phyloP scores from a whole-genome alignment of 2,797 vertebrate species.

The Novumbra hubbsi region DNA sequence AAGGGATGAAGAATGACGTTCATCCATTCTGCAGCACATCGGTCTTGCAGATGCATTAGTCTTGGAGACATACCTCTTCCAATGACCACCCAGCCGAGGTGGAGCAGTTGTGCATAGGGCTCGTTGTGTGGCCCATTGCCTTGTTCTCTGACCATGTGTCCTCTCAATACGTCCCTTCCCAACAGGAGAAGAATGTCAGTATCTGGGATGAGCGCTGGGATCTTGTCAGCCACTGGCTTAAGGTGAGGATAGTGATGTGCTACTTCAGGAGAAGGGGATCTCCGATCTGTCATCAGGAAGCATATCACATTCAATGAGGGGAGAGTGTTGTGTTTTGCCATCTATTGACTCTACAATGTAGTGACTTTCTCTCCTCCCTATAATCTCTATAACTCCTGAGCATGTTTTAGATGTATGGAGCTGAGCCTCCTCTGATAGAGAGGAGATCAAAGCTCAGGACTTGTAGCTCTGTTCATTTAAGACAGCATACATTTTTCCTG shows the following conservation, averaged over 20 bases:
- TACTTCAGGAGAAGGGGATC: conserved; percentile 7
- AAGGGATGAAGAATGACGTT: conserved; percentile 6
- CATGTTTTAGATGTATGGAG: conserved; percentile 16
- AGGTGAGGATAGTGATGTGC: conserved; percentile 3
- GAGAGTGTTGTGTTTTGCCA: not conserved
- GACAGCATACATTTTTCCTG: conserved; percentile 19
- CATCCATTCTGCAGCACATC: not conserved
- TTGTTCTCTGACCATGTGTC: conserved; percentile 3
- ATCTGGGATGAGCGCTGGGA: conserved; percentile 6
- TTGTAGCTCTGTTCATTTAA: conserved; percentile 36
- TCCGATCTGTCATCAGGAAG: conserved; percentile 17
- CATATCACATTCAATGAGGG: conserved; percentile 22
- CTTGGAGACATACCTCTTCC: conserved; percentile 30
- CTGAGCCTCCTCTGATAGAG: not conserved
- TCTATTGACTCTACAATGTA: conserved; percentile 27
- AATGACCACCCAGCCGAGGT: conserved; percentile 22
- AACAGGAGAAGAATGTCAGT: conserved; percentile 23
- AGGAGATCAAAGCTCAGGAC: conserved; percentile 35
- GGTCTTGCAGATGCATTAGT: not conserved
- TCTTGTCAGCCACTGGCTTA: not conserved
- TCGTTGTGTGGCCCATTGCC: conserved; percentile 17
- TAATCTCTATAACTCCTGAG: conserved; percentile 17
- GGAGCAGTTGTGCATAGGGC: conserved; percentile 16
- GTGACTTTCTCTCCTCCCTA: conserved; percentile 8
- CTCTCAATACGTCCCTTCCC: conserved; percentile 5